These are phyloP conservation scores for Caenorhabditis sinica DNA, from an alignment of 2,888 invertebrate species.

Conservation along the genomic window DNA sequence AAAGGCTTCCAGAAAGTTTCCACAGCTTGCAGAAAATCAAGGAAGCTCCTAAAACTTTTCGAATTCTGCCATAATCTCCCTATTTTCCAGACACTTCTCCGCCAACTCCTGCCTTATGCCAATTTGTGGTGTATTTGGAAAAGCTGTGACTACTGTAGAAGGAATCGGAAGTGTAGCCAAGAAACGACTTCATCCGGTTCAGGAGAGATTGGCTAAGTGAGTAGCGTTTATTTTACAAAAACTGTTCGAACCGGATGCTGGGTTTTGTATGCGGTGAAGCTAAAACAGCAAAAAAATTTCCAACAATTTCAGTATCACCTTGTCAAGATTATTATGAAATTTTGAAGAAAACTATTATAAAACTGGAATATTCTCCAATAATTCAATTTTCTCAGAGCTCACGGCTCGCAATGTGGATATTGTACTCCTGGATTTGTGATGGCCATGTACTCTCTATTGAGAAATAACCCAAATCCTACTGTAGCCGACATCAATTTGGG, in stretches of 20 bases:
- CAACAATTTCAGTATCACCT: no score
- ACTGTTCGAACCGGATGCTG: no score
- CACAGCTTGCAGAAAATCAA: no score
- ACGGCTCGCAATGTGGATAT: slow-evolving; percentile 96
- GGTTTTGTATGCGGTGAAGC: no score
- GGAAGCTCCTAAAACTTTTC: no score
- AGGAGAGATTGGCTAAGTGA: slow-evolving; percentile 85
- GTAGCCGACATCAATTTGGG: slow-evolving; percentile 77
- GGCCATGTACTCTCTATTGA: slow-evolving; percentile 94
- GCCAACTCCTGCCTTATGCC: slow-evolving; percentile 94
- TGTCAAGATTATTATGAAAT: no score
- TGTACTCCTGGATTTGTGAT: slow-evolving; percentile 97
- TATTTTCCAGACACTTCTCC: slow-evolving; percentile 79
- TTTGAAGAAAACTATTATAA: no score
- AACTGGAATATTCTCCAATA: neutral
- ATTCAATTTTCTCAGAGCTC: slow-evolving; percentile 85
- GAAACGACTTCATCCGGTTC: slow-evolving; percentile 89
- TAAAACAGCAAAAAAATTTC: no score
- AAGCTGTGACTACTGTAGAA: slow-evolving; percentile 94
- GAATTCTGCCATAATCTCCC: neutral
- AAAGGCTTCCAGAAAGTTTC: no score
- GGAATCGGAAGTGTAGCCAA: slow-evolving; percentile 92
- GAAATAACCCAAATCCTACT: slow-evolving; percentile 88
- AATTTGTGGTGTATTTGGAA: slow-evolving; percentile 91
- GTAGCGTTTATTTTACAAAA: neutral